These are phyloP conservation scores for Formica selysi DNA, from an alignment of 1,140 invertebrate species.

Conservation along the genomic window DNA sequence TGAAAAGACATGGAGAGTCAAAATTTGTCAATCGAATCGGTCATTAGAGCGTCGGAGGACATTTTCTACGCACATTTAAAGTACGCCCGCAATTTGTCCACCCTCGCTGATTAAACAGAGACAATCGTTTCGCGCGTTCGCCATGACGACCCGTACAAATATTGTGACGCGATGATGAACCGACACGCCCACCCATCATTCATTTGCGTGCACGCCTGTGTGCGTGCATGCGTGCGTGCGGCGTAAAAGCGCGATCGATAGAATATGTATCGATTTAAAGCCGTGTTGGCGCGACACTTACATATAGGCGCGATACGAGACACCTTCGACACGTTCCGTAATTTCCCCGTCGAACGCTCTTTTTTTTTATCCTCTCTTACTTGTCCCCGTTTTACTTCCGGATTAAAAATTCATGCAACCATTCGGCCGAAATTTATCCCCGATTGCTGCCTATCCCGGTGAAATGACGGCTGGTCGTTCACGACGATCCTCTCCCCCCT, in stretches of 20 bases:
- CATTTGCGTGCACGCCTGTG: constrained; percentile 45
- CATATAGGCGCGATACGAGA: neutral
- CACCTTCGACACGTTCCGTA: constrained; percentile 70
- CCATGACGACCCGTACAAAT: constrained; percentile 65
- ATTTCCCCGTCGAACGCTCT: constrained; percentile 61
- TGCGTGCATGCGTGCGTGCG: constrained; percentile 7
- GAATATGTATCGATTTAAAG: constrained; percentile 80
- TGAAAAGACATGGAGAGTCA: neutral
- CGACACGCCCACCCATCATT: constrained; percentile 77
- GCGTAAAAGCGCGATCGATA: constrained; percentile 66
- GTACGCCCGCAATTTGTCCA: neutral
- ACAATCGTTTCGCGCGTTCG: constrained; percentile 44
- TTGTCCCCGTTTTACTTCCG: constrained; percentile 40
- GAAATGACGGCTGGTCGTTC: constrained; percentile 36
- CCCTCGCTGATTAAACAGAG: constrained; percentile 40
- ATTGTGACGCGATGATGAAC: constrained; percentile 74
- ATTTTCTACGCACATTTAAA: neutral
- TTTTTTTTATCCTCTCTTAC: neutral
- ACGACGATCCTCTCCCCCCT: neutral
- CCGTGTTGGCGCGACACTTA: constrained; percentile 65
- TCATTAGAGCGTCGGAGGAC: neutral
- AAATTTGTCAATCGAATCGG: constrained; percentile 2
- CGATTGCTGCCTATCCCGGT: constrained; percentile 22
- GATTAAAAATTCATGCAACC: constrained; percentile 58
- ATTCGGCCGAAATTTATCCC: constrained; percentile 26